These are phyloP conservation scores for Netelia virgata DNA, from an alignment of 2,888 invertebrate species.

Conservation along the genomic window DNA sequence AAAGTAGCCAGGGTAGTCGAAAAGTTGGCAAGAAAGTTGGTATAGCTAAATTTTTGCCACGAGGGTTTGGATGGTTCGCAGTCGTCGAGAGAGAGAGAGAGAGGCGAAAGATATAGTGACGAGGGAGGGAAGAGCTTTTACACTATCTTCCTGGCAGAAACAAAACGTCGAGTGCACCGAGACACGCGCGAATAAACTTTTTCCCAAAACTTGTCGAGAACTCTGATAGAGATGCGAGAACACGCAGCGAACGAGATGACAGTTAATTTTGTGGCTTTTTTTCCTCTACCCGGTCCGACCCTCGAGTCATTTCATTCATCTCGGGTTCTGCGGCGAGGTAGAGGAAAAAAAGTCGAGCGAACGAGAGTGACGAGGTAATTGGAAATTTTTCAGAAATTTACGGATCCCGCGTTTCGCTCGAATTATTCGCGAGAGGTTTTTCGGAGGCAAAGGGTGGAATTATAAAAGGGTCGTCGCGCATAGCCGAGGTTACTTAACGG, in stretches of 20 bases:
- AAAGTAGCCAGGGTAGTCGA: slow-evolving; percentile 8
- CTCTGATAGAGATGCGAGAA: slow-evolving; percentile 56
- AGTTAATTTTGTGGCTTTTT: slow-evolving; percentile 40
- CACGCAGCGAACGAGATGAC: slow-evolving; percentile 40
- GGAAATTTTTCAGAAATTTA: slow-evolving; percentile 63
- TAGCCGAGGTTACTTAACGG: slow-evolving; percentile 39
- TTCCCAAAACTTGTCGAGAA: slow-evolving; percentile 20
- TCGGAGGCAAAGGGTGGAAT: slow-evolving; percentile 7
- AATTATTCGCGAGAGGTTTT: slow-evolving; percentile 48
- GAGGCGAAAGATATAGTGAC: neutral
- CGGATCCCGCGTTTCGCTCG: slow-evolving; percentile 41
- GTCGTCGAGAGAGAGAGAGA: too few species aligned
- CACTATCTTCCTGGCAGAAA: slow-evolving; percentile 16
- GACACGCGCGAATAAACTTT: slow-evolving; percentile 45
- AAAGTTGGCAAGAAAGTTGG: slow-evolving; percentile 39
- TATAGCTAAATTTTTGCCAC: slow-evolving; percentile 20
- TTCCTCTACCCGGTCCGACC: neutral
- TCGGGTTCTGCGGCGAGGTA: neutral
- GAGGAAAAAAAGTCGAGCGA: slow-evolving; percentile 12
- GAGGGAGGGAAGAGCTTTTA: slow-evolving; percentile 17
- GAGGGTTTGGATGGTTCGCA: neutral
- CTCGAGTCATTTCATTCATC: slow-evolving; percentile 8
- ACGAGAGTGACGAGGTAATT: slow-evolving; percentile 52
- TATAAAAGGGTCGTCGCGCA: slow-evolving; percentile 21
- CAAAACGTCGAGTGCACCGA: slow-evolving; percentile 41